phyloP scores from a whole-genome alignment of 1,140 invertebrate genomes.

The Lordiphosa clarofinis region DNA sequence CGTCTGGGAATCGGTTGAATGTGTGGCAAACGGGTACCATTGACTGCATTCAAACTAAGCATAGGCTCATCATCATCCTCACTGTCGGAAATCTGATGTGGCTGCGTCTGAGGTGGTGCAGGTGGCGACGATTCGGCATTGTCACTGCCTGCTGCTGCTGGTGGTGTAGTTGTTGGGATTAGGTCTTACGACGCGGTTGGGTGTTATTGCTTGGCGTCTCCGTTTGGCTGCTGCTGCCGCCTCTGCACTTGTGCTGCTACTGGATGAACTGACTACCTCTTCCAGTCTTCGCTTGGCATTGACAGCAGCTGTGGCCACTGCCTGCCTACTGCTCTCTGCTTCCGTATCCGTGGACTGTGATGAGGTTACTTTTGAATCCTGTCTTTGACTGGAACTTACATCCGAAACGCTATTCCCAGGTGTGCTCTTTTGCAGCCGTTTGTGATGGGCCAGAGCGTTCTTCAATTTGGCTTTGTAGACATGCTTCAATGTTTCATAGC shows the following conservation, averaged over 20 bases:
- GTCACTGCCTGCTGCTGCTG: neutral
- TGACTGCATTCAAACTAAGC: constrained; percentile 58
- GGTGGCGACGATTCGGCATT: neutral
- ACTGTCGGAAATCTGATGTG: neutral
- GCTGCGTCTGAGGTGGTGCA: neutral
- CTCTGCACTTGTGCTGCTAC: neutral
- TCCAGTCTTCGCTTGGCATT: neutral
- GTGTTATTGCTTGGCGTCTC: neutral
- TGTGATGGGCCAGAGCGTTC: constrained; percentile 1
- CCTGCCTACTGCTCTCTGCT: neutral
- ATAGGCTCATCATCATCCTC: constrained; percentile 40
- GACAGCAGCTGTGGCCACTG: neutral
- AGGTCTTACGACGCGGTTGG: too few relatives aligned
- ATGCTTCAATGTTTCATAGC: constrained; percentile 3
- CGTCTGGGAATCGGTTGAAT: constrained; percentile 55
- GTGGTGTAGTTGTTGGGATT: too few relatives aligned
- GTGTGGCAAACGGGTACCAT: constrained; percentile 54
- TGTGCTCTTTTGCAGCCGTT: neutral
- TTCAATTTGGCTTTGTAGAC: constrained; percentile 24
- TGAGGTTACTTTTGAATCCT: neutral
- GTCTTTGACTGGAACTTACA: constrained; percentile 30
- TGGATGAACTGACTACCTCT: neutral
- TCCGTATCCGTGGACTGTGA: neutral
- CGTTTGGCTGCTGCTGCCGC: neutral
- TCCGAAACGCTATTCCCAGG: constrained; percentile 26